Conservation (phyloP, 2,888 invertebrate genomes). For the Aproaerema taeniolella region DNA sequence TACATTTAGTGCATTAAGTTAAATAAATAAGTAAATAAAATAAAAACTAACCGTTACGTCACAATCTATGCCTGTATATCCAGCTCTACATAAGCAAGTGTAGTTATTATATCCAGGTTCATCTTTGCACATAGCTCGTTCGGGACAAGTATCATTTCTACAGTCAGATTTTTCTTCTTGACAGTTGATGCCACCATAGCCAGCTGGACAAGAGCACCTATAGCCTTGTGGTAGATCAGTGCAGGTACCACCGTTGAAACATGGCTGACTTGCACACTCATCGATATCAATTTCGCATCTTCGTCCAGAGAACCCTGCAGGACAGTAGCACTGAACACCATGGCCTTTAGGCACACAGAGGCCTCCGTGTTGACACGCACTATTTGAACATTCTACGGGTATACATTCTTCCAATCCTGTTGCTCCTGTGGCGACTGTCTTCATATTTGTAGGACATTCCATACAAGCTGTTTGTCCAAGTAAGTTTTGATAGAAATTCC, state of each 20-base stretch:
- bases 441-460: constrained; percentile 94
- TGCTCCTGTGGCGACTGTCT: constrained; percentile 88
- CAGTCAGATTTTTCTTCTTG: constrained; percentile 96
- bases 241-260: constrained; percentile 95
- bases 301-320: constrained; percentile 95
- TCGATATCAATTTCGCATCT: constrained; percentile 97
- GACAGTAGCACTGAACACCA: constrained; percentile 93
- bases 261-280: constrained; percentile 95
- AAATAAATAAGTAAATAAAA: not conserved
- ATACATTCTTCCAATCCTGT: constrained; percentile 91
- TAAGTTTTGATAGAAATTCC: constrained; percentile 93
- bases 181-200: constrained; percentile 95
- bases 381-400: constrained; percentile 90
- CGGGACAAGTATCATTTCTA: constrained; percentile 92
- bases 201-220: constrained; percentile 90
- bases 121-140: constrained; percentile 98
- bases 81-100: constrained; percentile 95
- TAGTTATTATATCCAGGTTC: constrained; percentile 92
- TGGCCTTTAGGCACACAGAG: constrained; percentile 94
- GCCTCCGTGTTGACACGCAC: constrained; percentile 93
- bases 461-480: constrained; percentile 90
- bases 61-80: constrained; percentile 95
- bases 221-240: constrained; percentile 95
- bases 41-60: constrained; percentile 85
- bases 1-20: too few relatives aligned